phyloP scores from a whole-genome alignment of 1,140 invertebrate species.

The Macrosteles quadrilineatus region DNA sequence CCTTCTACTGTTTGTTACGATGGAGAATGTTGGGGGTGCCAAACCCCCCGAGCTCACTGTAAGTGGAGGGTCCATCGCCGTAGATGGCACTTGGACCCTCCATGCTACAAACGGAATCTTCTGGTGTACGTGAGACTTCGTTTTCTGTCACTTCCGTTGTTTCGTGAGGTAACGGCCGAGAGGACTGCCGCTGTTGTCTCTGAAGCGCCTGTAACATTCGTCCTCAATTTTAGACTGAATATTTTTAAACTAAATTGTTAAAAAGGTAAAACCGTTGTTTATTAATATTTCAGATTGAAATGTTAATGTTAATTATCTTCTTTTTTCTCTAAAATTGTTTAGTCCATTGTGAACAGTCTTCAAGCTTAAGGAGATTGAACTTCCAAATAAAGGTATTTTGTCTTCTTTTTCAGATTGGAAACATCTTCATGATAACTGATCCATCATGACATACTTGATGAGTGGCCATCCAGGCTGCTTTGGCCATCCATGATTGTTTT shows the following conservation, averaged over 20 bases:
- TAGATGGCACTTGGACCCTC: constrained; percentile 65
- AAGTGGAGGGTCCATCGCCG: constrained; percentile 52
- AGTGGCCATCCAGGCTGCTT: no score
- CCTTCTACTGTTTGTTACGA: constrained; percentile 27
- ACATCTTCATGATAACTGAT: no score
- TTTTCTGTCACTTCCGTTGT: constrained; percentile 56
- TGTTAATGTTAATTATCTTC: no score
- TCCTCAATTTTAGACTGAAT: no score
- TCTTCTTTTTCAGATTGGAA: no score
- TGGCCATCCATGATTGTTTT: no score
- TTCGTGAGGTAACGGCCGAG: constrained; percentile 46
- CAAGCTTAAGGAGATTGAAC: no score
- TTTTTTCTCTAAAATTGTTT: no score
- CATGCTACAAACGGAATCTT: constrained; percentile 72
- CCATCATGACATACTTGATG: no score
- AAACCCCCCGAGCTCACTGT: constrained; percentile 45
- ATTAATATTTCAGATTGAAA: constrained; percentile 3
- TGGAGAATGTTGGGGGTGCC: constrained; percentile 38
- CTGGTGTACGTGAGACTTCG: constrained; percentile 63
- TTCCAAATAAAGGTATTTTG: no score
- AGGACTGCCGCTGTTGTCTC: constrained; percentile 57
- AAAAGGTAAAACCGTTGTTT: constrained; percentile 28
- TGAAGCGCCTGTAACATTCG: constrained; percentile 61
- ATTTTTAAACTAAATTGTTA: no score
- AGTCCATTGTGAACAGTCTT: no score